These are phyloP conservation scores for Icerya purchasi DNA, from an alignment of 2,888 invertebrate species.

Conservation along the genomic window DNA sequence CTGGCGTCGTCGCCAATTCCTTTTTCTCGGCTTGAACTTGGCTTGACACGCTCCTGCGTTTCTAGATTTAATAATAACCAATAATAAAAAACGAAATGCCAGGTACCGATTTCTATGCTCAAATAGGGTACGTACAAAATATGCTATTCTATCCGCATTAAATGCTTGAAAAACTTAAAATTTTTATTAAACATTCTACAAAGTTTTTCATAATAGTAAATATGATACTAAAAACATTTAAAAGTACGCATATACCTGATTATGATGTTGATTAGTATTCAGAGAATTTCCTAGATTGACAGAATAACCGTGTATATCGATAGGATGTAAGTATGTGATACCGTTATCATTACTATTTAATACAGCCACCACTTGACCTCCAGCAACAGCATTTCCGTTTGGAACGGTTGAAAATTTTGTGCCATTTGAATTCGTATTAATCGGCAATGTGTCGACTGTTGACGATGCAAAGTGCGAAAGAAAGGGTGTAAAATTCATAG, in stretches of 20 bases:
- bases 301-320: conserved; percentile 31
- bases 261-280: conserved; percentile 15
- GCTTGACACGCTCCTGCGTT: too few relatives aligned
- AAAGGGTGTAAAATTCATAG: conserved; percentile 61
- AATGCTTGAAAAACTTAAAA: too few relatives aligned
- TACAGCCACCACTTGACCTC: conserved; percentile 40
- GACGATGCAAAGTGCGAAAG: conserved; percentile 37
- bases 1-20: too few relatives aligned
- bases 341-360: conserved; percentile 45
- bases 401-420: conserved; percentile 13
- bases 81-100: too few relatives aligned
- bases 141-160: too few relatives aligned
- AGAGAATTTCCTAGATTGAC: conserved; percentile 19
- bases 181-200: too few relatives aligned
- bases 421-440: conserved; percentile 34
- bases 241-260: conserved; percentile 13
- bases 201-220: too few relatives aligned
- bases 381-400: conserved; percentile 13
- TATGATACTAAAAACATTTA: too few relatives aligned
- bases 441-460: conserved; percentile 25
- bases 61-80: too few relatives aligned
- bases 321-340: conserved; percentile 47
- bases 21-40: too few relatives aligned
- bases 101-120: too few relatives aligned
- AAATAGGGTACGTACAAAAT: too few relatives aligned